Evolutionary conservation across 2,113 vertebrate genomes (phyloP).

Genomic region (Crypturellus undulatus): DNA sequence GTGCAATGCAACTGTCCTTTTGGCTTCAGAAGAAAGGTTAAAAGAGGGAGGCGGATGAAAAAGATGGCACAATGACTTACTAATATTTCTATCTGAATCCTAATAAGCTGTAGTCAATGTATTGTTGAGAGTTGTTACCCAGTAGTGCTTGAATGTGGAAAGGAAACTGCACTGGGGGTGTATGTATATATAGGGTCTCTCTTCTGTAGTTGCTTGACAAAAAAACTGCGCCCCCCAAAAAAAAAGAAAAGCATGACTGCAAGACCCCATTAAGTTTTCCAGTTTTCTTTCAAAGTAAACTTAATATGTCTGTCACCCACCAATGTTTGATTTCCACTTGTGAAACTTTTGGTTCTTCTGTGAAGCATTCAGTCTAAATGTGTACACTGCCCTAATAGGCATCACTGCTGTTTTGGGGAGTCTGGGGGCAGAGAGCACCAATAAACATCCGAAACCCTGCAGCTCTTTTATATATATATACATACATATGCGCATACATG

Average conservation of each 20-base stretch:
- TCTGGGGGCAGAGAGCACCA: neutral
- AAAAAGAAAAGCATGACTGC: neutral
- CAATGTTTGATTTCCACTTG: neutral
- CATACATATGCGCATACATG: too few species aligned
- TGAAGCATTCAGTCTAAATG: neutral
- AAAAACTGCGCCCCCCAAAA: neutral
- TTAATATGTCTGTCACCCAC: neutral
- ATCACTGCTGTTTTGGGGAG: neutral
- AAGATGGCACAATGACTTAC: neutral
- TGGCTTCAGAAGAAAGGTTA: neutral
- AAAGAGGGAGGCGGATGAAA: neutral
- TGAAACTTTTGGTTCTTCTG: neutral
- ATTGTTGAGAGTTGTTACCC: neutral
- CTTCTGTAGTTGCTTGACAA: neutral
- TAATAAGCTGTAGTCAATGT: neutral
- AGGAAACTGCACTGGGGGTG: neutral
- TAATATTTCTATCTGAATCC: neutral
- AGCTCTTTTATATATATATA: too few species aligned
- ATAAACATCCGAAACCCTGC: neutral
- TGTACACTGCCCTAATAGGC: neutral
- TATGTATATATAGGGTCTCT: neutral
- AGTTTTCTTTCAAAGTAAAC: neutral
- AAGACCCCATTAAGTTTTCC: neutral
- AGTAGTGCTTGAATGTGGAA: neutral
- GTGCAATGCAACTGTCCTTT: neutral